phyloP scores from a whole-genome alignment of 2,888 invertebrate species.

The Lithodes maja region DNA sequence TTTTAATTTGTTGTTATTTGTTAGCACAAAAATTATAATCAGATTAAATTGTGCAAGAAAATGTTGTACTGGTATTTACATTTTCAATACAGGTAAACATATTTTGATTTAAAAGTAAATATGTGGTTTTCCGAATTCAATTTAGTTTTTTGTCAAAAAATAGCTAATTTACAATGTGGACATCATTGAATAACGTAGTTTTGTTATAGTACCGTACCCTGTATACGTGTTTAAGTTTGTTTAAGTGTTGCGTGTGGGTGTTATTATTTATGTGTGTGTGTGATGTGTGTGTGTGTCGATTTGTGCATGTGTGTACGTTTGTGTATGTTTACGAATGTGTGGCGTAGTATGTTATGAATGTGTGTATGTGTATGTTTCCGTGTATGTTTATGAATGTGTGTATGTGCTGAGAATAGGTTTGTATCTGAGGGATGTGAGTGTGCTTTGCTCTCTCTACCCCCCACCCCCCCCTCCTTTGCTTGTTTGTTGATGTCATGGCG shows the following conservation, averaged over 20 bases:
- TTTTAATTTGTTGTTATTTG: too few relatives aligned
- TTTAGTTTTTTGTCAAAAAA: too few relatives aligned
- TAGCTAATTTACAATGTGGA: too few relatives aligned
- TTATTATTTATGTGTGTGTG: background rate
- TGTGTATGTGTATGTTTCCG: conserved; percentile 5
- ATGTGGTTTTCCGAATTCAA: too few relatives aligned
- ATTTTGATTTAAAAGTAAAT: too few relatives aligned
- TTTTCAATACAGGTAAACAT: too few relatives aligned
- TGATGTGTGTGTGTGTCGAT: conserved; percentile 25
- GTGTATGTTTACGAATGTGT: background rate
- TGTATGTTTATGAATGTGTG: background rate
- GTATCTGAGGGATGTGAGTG: background rate
- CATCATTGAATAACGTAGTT: too few relatives aligned
- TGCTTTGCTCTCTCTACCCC: background rate
- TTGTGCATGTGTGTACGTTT: conserved; percentile 20
- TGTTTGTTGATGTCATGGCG: background rate
- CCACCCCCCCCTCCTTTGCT: background rate
- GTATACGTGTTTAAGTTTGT: background rate
- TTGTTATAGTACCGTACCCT: background rate
- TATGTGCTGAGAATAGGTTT: background rate
- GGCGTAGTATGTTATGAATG: background rate
- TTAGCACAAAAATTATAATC: too few relatives aligned
- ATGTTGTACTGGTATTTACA: too few relatives aligned
- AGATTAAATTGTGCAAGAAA: too few relatives aligned
- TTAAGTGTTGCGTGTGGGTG: background rate